These are phyloP conservation scores for Macropodus opercularis DNA, from an alignment of 2,797 vertebrate species.

Conservation along the genomic window DNA sequence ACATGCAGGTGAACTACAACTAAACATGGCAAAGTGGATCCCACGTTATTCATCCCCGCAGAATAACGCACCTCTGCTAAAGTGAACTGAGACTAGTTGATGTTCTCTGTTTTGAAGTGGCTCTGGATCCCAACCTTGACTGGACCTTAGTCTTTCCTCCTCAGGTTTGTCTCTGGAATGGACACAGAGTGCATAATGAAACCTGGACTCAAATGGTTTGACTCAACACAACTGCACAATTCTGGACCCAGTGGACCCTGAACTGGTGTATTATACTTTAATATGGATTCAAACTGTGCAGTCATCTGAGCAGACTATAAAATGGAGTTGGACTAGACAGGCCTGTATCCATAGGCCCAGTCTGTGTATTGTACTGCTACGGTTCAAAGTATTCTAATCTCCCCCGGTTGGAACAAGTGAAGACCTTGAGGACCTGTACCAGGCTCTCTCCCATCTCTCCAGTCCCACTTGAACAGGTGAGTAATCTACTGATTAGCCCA, in stretches of 20 bases:
- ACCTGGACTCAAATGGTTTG: constrained; percentile 22
- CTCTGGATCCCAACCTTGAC: constrained; percentile 32
- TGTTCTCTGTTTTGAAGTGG: constrained; percentile 14
- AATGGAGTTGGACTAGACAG: constrained; percentile 32
- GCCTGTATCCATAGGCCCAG: constrained; percentile 19
- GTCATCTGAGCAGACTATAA: constrained; percentile 20
- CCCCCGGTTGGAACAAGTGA: constrained; percentile 29
- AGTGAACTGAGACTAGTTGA: constrained; percentile 19
- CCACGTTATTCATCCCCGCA: constrained; percentile 29
- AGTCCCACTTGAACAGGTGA: constrained; percentile 66
- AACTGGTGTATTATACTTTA: constrained; percentile 18
- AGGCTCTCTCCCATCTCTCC: constrained; percentile 27
- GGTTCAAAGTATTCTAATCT: constrained; percentile 21
- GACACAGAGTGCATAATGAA: constrained; percentile 6
- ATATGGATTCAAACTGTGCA: constrained; percentile 22
- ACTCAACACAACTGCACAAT: constrained; percentile 12
- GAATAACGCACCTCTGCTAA: constrained; percentile 31
- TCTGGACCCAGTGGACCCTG: constrained; percentile 29
- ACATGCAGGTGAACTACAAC: constrained; percentile 11
- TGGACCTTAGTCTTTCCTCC: constrained; percentile 21
- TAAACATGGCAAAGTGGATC: constrained; percentile 7
- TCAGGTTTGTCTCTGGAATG: constrained; percentile 18
- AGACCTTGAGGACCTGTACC: constrained; percentile 39
- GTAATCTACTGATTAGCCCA: constrained; percentile 60
- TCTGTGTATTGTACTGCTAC: constrained; percentile 20